Conservation (phyloP, 1,140 invertebrate species). For the Bombus fervidus region DNA sequence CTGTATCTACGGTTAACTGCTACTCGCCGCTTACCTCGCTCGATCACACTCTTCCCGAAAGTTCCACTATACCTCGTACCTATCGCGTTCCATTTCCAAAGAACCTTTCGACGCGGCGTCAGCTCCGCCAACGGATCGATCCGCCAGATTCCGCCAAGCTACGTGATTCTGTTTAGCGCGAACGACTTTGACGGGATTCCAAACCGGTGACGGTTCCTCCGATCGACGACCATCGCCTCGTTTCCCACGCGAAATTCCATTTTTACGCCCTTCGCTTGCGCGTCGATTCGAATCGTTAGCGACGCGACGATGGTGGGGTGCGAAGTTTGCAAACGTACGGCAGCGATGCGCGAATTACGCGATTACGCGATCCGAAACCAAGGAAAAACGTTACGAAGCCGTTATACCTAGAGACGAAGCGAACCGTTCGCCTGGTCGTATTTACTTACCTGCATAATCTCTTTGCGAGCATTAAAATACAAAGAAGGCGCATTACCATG, state of each 20-base stretch:
- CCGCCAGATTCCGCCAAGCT: too few relatives aligned
- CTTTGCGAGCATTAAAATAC: constrained; percentile 79
- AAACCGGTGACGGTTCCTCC: too few relatives aligned
- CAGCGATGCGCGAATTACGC: too few relatives aligned
- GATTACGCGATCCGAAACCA: background rate
- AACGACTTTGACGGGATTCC: too few relatives aligned
- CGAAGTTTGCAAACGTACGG: too few relatives aligned
- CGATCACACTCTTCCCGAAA: background rate
- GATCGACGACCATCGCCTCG: too few relatives aligned
- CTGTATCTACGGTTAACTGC: background rate
- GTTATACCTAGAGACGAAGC: constrained; percentile 8
- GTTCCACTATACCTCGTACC: background rate
- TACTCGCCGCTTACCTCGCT: background rate
- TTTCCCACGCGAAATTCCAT: too few relatives aligned
- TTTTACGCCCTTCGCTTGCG: too few relatives aligned
- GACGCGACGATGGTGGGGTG: too few relatives aligned
- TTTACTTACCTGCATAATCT: constrained; percentile 77
- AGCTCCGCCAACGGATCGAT: too few relatives aligned
- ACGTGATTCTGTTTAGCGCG: too few relatives aligned
- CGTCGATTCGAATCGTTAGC: too few relatives aligned
- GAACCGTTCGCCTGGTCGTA: constrained; percentile 47
- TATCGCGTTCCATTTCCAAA: background rate
- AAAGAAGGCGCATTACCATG: constrained; percentile 79
- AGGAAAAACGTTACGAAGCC: background rate
- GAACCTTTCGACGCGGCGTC: background rate